A percentile compares a stretch with the other conserved stretches of the same genome.
Conservation (phyloP, 2,888 invertebrate genomes). For the Mallateleia sp. region DNA sequence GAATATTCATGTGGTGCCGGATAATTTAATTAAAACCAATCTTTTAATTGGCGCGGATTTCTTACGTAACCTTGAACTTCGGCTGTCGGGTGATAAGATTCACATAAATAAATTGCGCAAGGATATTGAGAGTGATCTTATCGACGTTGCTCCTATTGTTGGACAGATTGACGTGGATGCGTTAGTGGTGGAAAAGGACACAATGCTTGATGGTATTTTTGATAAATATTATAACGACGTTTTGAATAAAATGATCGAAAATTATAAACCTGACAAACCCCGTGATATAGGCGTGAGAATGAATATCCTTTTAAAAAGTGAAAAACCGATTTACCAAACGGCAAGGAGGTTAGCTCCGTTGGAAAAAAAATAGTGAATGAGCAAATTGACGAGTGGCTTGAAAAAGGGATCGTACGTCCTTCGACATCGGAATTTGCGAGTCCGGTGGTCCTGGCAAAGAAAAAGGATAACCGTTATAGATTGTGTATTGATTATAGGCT, state of each 20-base stretch:
- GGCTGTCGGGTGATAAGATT: background rate
- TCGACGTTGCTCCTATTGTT: background rate
- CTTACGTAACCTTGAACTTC: background rate
- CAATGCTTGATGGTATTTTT: too few species aligned
- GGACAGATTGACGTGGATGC: too few species aligned
- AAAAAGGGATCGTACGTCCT: background rate
- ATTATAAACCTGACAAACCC: background rate
- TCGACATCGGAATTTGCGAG: background rate
- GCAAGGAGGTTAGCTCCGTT: background rate
- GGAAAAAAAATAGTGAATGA: background rate
- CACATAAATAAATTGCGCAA: background rate
- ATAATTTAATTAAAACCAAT: background rate
- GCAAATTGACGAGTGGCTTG: background rate
- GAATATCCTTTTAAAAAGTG: background rate
- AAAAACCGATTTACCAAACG: background rate
- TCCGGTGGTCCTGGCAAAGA: background rate
- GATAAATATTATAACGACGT: too few species aligned
- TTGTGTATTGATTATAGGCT: background rate
- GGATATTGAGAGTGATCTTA: too few species aligned
- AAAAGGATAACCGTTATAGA: background rate
- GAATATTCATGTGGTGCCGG: background rate
- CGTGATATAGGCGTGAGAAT: background rate
- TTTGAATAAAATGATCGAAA: background rate
- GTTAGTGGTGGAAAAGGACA: too few species aligned
- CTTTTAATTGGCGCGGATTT: background rate